Evolutionary conservation across 2,113 vertebrate species (phyloP), one percentile per base, ranked within the genome.

Genomic region (Gnathonemus echidnorhynchus): DNA sequence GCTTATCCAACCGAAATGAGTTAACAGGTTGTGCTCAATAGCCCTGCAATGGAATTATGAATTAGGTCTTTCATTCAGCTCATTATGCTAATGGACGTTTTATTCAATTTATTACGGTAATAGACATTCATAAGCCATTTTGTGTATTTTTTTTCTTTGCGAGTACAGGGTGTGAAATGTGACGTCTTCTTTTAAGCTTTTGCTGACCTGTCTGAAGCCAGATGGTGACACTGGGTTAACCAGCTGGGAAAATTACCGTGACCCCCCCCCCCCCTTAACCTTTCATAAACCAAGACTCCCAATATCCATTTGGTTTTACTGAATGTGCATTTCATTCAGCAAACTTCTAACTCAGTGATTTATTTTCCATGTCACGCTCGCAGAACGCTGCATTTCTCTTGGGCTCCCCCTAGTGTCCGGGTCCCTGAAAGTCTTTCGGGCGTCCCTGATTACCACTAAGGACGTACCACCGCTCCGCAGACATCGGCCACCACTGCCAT

Each of bases 21-120:
- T 80, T 80, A 80, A 80, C 35, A 80, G 74, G 74, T 80, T 80
- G 74, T 42, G 74, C 74, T 80, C 74, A 35, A 80, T 80, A 35
- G 17, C 48, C 24, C 86, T 19, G 86, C 86, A 56, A 35, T 48
- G 86, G 86, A 87, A 87, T 53, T 50, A 80, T 80, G 74, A 80
- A 80, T 80, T 77, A 39, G 13, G 70, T 77, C 70, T 77, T 77
- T 77, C 70, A 39, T 77, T 80, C 74, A 39, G 5, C 31, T 80
- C 74, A 80, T 80, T 80, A 80, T 80, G 35, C 74, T 80, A 80
- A 80, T 80, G 31, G 74, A 42, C 74, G 2, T 80, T 80, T 80
- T 17, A 80, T 80, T 80, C 74, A 39, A 80, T 80, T 80, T 80
- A 42, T 80, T 80, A 42, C 31, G 35, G 74, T 80, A 80, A 80